Percentiles rank a stretch among this genome's conserved stretches.
Conservation (phyloP, 2,113 vertebrate species). For the Marmota monax region DNA sequence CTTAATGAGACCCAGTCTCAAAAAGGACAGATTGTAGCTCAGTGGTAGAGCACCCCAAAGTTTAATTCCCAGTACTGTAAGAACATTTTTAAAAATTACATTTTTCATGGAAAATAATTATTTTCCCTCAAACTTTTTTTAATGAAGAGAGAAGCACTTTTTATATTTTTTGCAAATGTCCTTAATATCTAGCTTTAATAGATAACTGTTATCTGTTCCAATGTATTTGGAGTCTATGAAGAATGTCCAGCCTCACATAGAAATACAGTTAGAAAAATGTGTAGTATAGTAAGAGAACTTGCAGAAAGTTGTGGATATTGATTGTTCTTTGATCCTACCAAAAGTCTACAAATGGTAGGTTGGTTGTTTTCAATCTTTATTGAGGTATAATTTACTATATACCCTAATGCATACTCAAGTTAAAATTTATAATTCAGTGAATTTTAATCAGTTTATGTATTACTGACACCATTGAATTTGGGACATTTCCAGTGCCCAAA, state of each 20-base stretch:
- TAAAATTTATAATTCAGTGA: not conserved
- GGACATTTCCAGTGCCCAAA: not conserved
- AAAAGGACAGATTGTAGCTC: not conserved
- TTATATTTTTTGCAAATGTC: not conserved
- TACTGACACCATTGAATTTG: not conserved
- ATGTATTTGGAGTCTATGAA: not conserved
- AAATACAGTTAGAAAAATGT: not conserved
- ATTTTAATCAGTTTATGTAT: not conserved
- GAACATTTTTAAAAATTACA: not conserved
- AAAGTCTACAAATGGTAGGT: not conserved
- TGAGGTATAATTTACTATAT: not conserved
- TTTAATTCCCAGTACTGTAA: not conserved
- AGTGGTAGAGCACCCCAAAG: not conserved
- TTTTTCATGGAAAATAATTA: slow-evolving; percentile 25
- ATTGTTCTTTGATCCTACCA: not conserved
- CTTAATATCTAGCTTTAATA: not conserved
- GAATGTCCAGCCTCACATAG: not conserved
- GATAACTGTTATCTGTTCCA: not conserved
- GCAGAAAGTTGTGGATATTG: not conserved
- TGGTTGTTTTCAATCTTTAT: slow-evolving; percentile 9
- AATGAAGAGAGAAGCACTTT: not conserved
- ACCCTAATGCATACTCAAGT: not conserved
- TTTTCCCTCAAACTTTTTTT: not conserved
- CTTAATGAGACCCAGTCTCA: not conserved
- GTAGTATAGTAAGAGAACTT: slow-evolving; percentile 33